phyloP scores from a whole-genome alignment of 2,888 invertebrate genomes.

The Aspidiotus rigidus region DNA sequence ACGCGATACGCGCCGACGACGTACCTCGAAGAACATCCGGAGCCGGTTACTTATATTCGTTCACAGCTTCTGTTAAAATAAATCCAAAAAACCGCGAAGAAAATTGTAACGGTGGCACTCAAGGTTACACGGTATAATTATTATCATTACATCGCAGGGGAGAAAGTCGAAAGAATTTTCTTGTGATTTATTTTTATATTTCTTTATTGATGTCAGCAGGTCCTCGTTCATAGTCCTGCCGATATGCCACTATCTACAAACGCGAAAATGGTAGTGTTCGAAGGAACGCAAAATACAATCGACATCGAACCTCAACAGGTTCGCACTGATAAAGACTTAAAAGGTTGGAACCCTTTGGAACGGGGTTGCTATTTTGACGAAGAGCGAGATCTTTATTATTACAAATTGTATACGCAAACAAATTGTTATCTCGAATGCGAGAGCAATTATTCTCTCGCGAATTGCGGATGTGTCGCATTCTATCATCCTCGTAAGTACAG shows the following conservation, averaged over 20 bases:
- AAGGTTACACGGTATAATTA: slow-evolving; percentile 21
- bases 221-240: slow-evolving; percentile 34
- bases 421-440: slow-evolving; percentile 35
- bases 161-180: background rate
- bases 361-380: slow-evolving; percentile 34
- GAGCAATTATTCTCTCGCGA: slow-evolving; percentile 17
- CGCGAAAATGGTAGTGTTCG: background rate
- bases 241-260: slow-evolving; percentile 31
- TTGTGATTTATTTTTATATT: background rate
- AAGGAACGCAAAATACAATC: slow-evolving; percentile 9
- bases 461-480: slow-evolving; percentile 34
- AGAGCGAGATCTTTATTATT: slow-evolving; percentile 33
- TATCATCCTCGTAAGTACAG: slow-evolving; percentile 32
- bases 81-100: background rate
- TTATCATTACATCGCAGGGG: background rate
- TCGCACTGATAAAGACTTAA: slow-evolving; percentile 14
- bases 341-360: slow-evolving; percentile 17
- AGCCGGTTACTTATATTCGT: slow-evolving; percentile 10
- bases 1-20: background rate
- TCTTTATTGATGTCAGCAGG: slow-evolving; percentile 10
- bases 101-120: slow-evolving; percentile 10
- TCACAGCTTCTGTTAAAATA: slow-evolving; percentile 7
- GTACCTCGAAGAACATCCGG: slow-evolving; percentile 15
- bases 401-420: slow-evolving; percentile 33
- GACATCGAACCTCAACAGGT: slow-evolving; percentile 15